Percentiles rank a stretch among this genome's conserved stretches.
phyloP scores from a whole-genome alignment of 92 coral and sea anemone genomes.

The Phenganax subtilis region DNA sequence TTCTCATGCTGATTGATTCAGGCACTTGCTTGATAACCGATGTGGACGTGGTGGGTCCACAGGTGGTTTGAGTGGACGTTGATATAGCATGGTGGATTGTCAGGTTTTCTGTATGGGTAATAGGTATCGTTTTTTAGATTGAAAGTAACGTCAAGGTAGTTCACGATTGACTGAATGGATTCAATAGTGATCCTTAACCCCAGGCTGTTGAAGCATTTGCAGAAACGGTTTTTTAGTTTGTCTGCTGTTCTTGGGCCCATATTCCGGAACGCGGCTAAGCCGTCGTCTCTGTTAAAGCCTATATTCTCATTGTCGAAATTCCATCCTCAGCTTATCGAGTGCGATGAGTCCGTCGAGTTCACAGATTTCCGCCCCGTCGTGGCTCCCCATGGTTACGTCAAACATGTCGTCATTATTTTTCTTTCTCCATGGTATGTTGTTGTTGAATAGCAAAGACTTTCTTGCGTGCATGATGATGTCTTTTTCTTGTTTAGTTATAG shows the following conservation, averaged over 20 bases:
- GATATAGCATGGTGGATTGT: neutral
- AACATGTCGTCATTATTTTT: neutral
- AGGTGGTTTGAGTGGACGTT: constrained; percentile 33
- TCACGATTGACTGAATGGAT: no score
- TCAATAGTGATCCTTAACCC: no score
- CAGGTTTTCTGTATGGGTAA: constrained; percentile 3
- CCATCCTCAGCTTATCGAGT: no score
- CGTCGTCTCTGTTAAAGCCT: constrained; percentile 9
- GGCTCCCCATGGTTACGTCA: neutral
- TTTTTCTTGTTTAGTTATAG: neutral
- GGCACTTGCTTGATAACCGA: constrained; percentile 43
- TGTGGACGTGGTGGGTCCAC: constrained; percentile 7
- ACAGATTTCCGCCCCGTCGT: neutral
- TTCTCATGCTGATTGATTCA: constrained; percentile 24
- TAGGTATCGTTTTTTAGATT: neutral
- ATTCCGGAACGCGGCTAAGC: constrained; percentile 4
- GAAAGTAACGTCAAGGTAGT: no score
- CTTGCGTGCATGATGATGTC: neutral
- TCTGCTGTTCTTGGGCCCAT: constrained; percentile 22
- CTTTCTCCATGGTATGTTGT: neutral
- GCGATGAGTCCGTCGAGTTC: no score
- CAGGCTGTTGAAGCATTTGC: no score
- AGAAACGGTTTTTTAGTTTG: no score
- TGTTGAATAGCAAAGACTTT: neutral
- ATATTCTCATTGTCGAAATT: neutral